Base-by-base conservation (phyloP, 2,888 invertebrate species). In the Dorcus hopei region DNA sequence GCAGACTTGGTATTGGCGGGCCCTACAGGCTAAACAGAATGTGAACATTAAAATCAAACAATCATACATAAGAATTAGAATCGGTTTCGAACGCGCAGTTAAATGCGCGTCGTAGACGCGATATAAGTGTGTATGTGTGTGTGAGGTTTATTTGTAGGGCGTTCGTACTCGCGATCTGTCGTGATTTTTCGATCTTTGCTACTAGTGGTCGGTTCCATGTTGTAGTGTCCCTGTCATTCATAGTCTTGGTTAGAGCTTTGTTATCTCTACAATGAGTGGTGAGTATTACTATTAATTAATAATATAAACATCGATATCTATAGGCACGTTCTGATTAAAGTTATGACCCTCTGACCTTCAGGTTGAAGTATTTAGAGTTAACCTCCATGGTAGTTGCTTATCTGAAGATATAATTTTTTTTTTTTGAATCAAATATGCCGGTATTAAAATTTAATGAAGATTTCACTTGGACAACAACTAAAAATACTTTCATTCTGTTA, bases 221-320 rank as follows among this genome's bases (percentile, higher is more conserved):
- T 45, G 42, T 16, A 42, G 45, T 45, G 45, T 16, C 23, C 9
- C 45, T 23, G 45, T 19, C 45, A 45, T 45, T 45, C 45, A 45
- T 45, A 45, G 45, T 45, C 45, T 57, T 45, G 26, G 19, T 26
- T 57, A 52, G 51, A 57, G 51, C 51, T 50, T 38, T 50, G 42
- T 50, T 51, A 57, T 51, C 51, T 57, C 45, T 51, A 57, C 47
- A 51, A 57, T 57, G 56, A 51, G 56, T 57, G 56, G 56, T 57
- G 47, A 57, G 56, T 57, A 45, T 45, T 45, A n/a, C 4, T 16
- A 11, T 9, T 45, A 45, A 7, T 23, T 9, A 45, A 9, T 45
- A 16, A 45, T 45, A 45, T 45, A 19, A 45, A 45, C 16, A 45
- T 23, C 9, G 23, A 19, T 45, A 33, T 33, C 26, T 33, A 33